Evolutionary conservation across 1,140 invertebrate species (phyloP), one percentile per base, ranked within the genome.

Genomic region (Sarcophaga peregrina): DNA sequence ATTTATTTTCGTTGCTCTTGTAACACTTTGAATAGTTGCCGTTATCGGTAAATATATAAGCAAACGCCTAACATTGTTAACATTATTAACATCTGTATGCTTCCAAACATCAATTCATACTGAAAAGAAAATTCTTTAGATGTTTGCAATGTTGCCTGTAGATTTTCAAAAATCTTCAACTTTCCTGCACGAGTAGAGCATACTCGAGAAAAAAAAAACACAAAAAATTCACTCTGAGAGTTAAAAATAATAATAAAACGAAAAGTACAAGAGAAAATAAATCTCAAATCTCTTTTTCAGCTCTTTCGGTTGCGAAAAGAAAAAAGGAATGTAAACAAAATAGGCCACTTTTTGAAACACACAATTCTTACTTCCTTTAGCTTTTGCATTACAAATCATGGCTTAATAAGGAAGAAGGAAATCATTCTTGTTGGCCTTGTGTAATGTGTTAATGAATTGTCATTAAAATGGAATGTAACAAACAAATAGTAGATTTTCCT

Each of bases 61-160:
- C 25, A 37, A 37, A 37, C 25, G 25, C 4, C 25, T 37, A 37
- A 37, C 25, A 37, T 37, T 47, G 50, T 78, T n/a, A n/a, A n/a
- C n/a, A n/a, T 78, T 48, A 47, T 78, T 78, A 78, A 52, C 75
- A 78, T 78, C 75, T 78, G 75, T 78, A 78, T 50, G n/a, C 75
- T 48, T 78, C 50, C 50, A 52, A 52, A 50, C 75, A 78, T 78
- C 11, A 20, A 48, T 50, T 78, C 75, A 78, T 78, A 78, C 75
- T 78, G 47, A 50, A 78, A 20, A 78, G 20, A 50, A 8, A 78
- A 46, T 76, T 47, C 46, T 45, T 47, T 15, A 76, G 47, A 76
- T 76, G 47, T 76, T 76, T 78, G 75, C 75, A 52, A 78, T 47
- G 50, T 78, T 78, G 52, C 75, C 75, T 78, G 75, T 48, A 78